Base-by-base conservation (phyloP, 2,113 vertebrate species). In the Nyctibius bracteatus region DNA sequence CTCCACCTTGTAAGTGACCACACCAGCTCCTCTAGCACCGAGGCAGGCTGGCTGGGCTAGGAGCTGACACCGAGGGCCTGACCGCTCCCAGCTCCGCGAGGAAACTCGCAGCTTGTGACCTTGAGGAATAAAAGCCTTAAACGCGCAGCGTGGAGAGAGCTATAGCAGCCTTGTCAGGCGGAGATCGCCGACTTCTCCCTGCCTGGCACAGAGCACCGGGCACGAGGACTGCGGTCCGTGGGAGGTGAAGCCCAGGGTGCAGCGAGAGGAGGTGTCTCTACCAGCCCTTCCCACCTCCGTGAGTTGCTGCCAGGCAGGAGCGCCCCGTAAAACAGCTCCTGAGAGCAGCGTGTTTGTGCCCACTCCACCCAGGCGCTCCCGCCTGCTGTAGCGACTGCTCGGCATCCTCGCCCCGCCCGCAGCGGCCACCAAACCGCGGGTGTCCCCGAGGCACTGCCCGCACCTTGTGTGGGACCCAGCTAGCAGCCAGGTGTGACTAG, bases 71-170 rank as follows among this genome's bases (percentile, higher is more conserved):
- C 1, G 0, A 66, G 81, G 33, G 71, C 80, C 75, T 49, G 54
- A 10, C 61, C 14, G 39, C 39, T 4, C 66, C 78, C 44, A 75
- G 66, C 81, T 39, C 1, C 5, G 72, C 0, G 43, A 65, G 83
- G 72, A 47, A n/a, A 43, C 67, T 35, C 28, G 3, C 21, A 65
- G 81, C 93, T 80, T 5, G 19, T 23, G 51, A 59, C 68, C 51
- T 33, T 5, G 91, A 84, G 90, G 66, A 93, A 57, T 31, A 46
- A 75, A 94, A 88, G 95, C 96, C 95, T 94, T 95, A 94, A 95
- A 47, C 15, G 14, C 2, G 8, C 41, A 59, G 92, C 4, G 0
- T 6, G 46, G 63, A 25, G 81, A 58, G 92, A 86, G 85, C 85
- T 49, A 0, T 4, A 33, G 93, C 87, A 91, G 90, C 93, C 90